Evolutionary conservation across 2,113 vertebrate species (phyloP).

Genomic region (Actenoides lindsayi): DNA sequence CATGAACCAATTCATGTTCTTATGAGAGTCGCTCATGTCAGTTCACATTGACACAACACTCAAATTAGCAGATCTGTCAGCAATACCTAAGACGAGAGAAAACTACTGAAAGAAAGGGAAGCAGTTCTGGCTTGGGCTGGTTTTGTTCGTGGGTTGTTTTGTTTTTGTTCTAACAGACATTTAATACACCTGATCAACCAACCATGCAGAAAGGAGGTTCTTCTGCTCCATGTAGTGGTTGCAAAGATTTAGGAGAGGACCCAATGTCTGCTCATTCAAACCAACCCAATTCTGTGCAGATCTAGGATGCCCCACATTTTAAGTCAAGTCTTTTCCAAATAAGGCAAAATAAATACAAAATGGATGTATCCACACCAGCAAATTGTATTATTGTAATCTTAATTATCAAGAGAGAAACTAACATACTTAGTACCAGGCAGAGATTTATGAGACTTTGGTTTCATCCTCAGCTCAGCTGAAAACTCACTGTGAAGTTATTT

Average conservation of each 20-base stretch:
- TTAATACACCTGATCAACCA: background rate
- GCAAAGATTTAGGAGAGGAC: background rate
- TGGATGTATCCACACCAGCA: background rate
- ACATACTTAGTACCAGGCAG: background rate
- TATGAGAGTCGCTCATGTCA: background rate
- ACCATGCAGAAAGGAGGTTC: background rate
- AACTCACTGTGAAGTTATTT: background rate
- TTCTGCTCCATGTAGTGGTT: accelerated
- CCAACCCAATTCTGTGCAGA: background rate
- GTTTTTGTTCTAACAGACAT: background rate
- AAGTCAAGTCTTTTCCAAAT: background rate
- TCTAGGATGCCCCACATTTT: background rate
- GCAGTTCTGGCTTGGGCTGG: background rate
- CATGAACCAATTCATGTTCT: background rate
- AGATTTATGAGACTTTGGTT: background rate
- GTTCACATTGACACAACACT: background rate
- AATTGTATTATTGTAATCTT: background rate
- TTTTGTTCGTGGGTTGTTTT: background rate
- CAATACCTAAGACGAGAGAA: background rate
- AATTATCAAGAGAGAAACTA: background rate
- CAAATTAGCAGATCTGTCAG: background rate
- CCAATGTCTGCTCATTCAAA: background rate
- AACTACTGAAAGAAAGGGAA: background rate
- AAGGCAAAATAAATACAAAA: background rate
- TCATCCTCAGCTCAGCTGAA: background rate